A percentile compares a stretch with the other conserved stretches of the same genome.
phyloP scores from a whole-genome alignment of 37 sponge, comb jelly and placozoan species.

The Bolinopsis microptera region DNA sequence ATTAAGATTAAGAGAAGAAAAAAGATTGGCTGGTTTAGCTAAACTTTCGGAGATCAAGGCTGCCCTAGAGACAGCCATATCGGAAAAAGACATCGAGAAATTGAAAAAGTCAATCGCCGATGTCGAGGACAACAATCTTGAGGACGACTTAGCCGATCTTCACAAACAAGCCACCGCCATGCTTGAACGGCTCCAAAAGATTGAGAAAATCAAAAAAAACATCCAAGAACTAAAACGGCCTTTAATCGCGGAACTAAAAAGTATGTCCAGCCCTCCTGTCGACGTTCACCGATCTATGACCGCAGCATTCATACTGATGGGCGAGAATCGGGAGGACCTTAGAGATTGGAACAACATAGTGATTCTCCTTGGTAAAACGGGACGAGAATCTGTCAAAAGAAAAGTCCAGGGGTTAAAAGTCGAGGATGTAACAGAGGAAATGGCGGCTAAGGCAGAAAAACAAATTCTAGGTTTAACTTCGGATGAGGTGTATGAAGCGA shows the following conservation, averaged over 20 bases:
- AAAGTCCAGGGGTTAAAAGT: constrained; percentile 39
- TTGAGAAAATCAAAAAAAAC: constrained; percentile 46
- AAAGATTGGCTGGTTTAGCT: not conserved
- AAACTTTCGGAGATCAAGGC: not conserved
- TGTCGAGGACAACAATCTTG: not conserved
- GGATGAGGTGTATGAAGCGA: constrained; percentile 53
- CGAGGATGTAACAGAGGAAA: not conserved
- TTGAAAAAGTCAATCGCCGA: not conserved
- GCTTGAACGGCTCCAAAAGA: constrained; percentile 43
- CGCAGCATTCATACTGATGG: constrained; percentile 26
- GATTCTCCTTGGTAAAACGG: constrained; percentile 47
- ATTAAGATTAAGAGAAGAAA: constrained; percentile 51
- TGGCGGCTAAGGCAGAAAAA: not conserved
- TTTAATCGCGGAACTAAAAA: constrained; percentile 52
- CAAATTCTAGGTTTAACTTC: not conserved
- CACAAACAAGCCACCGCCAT: constrained; percentile 12
- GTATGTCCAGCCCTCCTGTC: constrained; percentile 28
- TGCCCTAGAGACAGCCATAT: not conserved
- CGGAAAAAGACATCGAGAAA: constrained; percentile 4
- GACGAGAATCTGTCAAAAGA: not conserved
- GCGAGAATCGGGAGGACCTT: not conserved
- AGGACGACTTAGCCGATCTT: not conserved
- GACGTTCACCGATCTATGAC: constrained; percentile 35
- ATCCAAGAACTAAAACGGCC: constrained; percentile 57
- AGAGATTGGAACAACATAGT: constrained; percentile 63